phyloP scores from a whole-genome alignment of 2,797 vertebrate genomes.

The Ptychobarbus kaznakovi region DNA sequence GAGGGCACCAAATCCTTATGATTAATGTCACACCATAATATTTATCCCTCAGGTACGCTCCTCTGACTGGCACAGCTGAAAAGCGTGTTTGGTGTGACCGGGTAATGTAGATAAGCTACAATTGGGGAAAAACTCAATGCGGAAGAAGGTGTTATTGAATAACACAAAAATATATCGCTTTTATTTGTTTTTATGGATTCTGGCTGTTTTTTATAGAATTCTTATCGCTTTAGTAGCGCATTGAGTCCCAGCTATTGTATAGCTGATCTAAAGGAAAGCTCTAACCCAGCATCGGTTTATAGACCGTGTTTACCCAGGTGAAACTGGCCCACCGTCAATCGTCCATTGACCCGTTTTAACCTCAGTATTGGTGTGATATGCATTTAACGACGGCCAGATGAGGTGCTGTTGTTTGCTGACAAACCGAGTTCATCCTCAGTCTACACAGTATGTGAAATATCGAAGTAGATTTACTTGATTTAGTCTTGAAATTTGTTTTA shows the following conservation, averaged over 20 bases:
- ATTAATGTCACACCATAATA: constrained; percentile 49
- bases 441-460: background rate
- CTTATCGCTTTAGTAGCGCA: constrained; percentile 25
- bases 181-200: constrained; percentile 46
- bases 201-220: constrained; percentile 19
- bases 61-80: constrained; percentile 27
- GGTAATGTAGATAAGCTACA: constrained; percentile 50
- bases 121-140: constrained; percentile 19
- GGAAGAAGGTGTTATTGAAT: constrained; percentile 24
- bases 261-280: constrained; percentile 1
- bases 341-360: background rate
- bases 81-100: constrained; percentile 39
- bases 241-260: background rate
- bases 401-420: background rate
- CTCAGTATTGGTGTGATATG: background rate
- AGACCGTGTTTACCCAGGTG: background rate
- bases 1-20: constrained; percentile 48
- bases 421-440: background rate
- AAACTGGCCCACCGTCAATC: background rate
- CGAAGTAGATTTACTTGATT: background rate
- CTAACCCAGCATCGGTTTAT: background rate
- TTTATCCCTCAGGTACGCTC: constrained; percentile 36
- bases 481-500: background rate
- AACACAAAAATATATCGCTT: constrained; percentile 23
- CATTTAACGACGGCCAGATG: background rate